Percentiles rank a stretch among this genome's conserved stretches.
phyloP scores from a whole-genome alignment of 2,113 vertebrate species.

The Peromyscus leucopus region DNA sequence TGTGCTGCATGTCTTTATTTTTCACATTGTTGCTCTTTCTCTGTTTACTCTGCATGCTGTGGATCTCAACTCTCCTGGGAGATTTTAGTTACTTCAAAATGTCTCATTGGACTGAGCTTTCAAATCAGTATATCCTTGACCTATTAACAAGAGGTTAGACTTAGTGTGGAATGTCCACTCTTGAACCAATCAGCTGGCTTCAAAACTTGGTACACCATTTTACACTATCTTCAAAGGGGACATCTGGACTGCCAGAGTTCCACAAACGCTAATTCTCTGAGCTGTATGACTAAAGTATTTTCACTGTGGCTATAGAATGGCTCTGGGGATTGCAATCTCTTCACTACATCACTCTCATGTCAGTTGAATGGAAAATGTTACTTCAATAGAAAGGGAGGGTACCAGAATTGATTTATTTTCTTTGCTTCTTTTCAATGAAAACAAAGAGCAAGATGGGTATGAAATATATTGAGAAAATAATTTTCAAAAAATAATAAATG shows the following conservation, averaged over 20 bases:
- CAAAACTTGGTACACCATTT: background rate
- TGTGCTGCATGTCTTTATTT: background rate
- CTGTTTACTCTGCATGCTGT: background rate
- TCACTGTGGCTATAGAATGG: background rate
- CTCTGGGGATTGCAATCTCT: background rate
- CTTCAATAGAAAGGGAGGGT: background rate
- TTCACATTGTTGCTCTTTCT: background rate
- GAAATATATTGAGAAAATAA: background rate
- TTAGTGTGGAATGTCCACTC: background rate
- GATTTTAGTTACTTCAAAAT: background rate
- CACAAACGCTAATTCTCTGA: background rate
- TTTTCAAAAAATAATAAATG: constrained; percentile 31
- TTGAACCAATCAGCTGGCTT: background rate
- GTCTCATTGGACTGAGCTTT: background rate
- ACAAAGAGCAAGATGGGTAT: background rate
- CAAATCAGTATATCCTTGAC: background rate
- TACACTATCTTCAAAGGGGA: background rate
- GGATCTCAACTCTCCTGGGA: background rate
- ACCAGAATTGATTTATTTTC: background rate
- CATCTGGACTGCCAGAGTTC: background rate
- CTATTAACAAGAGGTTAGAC: background rate
- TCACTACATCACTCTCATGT: background rate
- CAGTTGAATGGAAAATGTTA: background rate
- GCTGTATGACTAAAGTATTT: background rate
- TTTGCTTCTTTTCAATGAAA: background rate